Base-by-base conservation (phyloP, 2,888 invertebrate genomes). In the Spilarctia lutea region DNA sequence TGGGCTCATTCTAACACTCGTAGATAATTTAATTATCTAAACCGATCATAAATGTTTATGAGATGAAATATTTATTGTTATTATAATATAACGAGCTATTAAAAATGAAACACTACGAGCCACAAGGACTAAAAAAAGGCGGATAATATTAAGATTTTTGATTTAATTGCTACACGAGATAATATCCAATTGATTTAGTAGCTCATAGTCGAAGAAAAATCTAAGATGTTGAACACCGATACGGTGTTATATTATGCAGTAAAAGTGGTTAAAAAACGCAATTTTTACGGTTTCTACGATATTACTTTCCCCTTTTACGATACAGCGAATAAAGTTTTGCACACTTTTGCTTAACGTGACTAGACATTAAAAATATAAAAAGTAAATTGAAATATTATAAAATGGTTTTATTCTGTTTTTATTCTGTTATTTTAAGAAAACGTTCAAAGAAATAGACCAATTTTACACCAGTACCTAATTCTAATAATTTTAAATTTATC, bases 41-140 rank as follows among this genome's bases (percentile, higher is more conserved):
- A 81, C 69, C 42, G 68, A 39, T 68, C 72, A 85, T 83, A 78
- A 83, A 83, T 79, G 72, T 77, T 85, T 77, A 84, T 78, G 76
- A 77, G 85, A 73, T 81, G 85, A 83, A 75, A 78, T 79, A 83
- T 84, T 85, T 83, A 83, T 78, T 82, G 77, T 78, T 81, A 78
- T 78, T 66, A 74, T 71, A 63, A 56, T 71, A 75, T 74, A 78
- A 75, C 70, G 52, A 33, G 45, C 56, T 63, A 72, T 75, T 72
- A 68, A 72, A 71, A 52, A 33, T 48, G 60, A 67, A 30, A 42
- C 35, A 65, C n/a, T 42, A 18, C 65, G 42, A 71, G 45, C 35
- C 7, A 45, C 27, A 30, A 42, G 7, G 39, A 63, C 27, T 30
- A 24, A 42, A 71, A n/a, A 30, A 66, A 27, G 42, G 30, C 6